Evolutionary conservation across 2,888 invertebrate genomes (phyloP).

Genomic region (Quadriops clusia): DNA sequence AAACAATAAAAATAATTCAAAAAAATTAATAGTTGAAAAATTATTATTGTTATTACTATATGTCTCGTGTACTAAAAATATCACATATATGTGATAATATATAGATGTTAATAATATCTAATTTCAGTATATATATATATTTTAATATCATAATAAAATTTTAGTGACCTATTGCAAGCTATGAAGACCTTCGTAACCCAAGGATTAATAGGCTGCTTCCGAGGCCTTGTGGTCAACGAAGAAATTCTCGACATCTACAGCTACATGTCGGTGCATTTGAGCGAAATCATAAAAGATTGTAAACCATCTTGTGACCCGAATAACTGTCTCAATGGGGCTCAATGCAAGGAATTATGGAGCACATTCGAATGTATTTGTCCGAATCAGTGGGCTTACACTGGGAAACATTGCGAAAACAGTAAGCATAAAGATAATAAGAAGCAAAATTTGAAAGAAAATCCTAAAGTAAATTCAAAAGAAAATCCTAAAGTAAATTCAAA

Average conservation of each 20-base stretch:
- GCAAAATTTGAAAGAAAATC: too few species aligned
- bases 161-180: slow-evolving; percentile 56
- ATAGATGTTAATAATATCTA: slow-evolving; percentile 11
- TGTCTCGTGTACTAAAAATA: too few species aligned
- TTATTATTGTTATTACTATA: neutral
- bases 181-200: slow-evolving; percentile 74
- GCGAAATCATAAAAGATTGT: slow-evolving; percentile 86
- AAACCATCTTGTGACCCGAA: slow-evolving; percentile 90
- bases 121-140: slow-evolving; percentile 11
- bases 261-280: slow-evolving; percentile 83
- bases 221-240: slow-evolving; percentile 84
- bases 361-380: slow-evolving; percentile 85
- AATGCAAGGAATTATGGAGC: slow-evolving; percentile 86
- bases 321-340: slow-evolving; percentile 84
- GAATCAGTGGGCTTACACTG: slow-evolving; percentile 87
- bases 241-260: slow-evolving; percentile 84
- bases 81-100: too few species aligned
- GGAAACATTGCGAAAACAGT: slow-evolving; percentile 85
- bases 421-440: too few species aligned
- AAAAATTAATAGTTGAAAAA: slow-evolving; percentile 5
- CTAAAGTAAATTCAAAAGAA: too few species aligned
- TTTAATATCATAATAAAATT: too few species aligned
- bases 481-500: too few species aligned
- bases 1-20: too few species aligned
- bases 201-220: slow-evolving; percentile 87